Percentiles rank a stretch among this genome's conserved stretches.
Conservation (phyloP, 2,888 invertebrate genomes). For the Cheilosia soror region DNA sequence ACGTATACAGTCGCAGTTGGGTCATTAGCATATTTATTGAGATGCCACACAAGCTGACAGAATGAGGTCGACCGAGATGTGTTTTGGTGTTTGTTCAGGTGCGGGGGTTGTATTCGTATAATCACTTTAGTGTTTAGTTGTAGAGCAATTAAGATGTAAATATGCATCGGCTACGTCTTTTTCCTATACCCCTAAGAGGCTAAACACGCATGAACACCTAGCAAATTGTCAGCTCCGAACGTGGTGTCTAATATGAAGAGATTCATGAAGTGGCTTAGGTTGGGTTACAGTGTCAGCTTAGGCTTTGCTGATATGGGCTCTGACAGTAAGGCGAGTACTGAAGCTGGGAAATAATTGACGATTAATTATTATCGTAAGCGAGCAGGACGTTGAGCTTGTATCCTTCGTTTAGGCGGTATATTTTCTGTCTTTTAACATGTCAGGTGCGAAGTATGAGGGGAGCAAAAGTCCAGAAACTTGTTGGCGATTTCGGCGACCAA, state of each 20-base stretch:
- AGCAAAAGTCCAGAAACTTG: too few species aligned
- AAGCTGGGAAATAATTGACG: not conserved
- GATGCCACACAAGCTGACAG: slow-evolving; percentile 73
- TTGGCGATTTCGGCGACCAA: too few species aligned
- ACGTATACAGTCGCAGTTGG: slow-evolving; percentile 6
- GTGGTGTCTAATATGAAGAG: not conserved
- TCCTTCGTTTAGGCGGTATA: too few species aligned
- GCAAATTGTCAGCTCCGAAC: slow-evolving; percentile 62
- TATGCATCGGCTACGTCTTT: slow-evolving; percentile 19
- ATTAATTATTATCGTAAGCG: not conserved
- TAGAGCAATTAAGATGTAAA: slow-evolving; percentile 71
- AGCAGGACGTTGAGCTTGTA: too few species aligned
- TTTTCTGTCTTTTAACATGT: too few species aligned
- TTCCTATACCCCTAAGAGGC: not conserved
- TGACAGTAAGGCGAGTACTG: not conserved
- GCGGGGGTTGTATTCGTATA: slow-evolving; percentile 51
- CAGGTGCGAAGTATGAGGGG: too few species aligned
- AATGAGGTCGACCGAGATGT: slow-evolving; percentile 59
- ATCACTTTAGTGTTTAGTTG: slow-evolving; percentile 40
- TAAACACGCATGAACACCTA: slow-evolving; percentile 63
- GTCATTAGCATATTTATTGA: slow-evolving; percentile 74
- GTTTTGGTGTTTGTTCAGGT: slow-evolving; percentile 54
- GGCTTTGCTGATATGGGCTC: not conserved
- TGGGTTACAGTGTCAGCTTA: not conserved
- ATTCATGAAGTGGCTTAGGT: not conserved